Evolutionary conservation across 2,888 invertebrate genomes (phyloP), one percentile per base, ranked within the genome.

Genomic region (Tethea ocularis): DNA sequence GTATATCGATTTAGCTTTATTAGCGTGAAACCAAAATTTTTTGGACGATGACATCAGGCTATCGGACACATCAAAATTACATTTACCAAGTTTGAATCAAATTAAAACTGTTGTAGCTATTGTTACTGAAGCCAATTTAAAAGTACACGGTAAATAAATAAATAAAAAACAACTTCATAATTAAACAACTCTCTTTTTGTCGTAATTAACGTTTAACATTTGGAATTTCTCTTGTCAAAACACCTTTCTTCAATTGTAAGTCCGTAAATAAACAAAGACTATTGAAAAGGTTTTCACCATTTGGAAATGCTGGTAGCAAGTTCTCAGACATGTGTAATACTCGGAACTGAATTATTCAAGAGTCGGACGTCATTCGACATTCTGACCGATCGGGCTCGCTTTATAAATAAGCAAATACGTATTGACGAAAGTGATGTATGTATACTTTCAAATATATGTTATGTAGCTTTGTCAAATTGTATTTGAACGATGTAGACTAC

Each of bases 381-480:
- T 15, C 24, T 57, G 56, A 60, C 62, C 55, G 24, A 58, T 60
- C 60, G 58, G 58, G 33, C 33, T 51, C 41, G 51, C 59, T 61
- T 54, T 68, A 71, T 71, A 72, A 73, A 76, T 71, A 77, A 62
- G 57, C 57, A 62, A 57, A 56, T 59, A 61, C 64, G 60, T 58
- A 59, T 41, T 61, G 64, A 66, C 69, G 70, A 68, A 62, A 69
- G 65, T 59, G 57, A 1, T 54, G 17, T 46, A 46, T 46, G 46
- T 46, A 4, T 4, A 67, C 61, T 68, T 67, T 61, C 57, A 22
- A n/a, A 41, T 46, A 10, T 46, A n/a, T 46, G 20, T n/a, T 20
- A 46, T 20, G 46, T 10, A 20, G 20, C 20, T 46, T 46, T 46
- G 46, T 46, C 46, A 46, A 46, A n/a, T 46, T 20, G 46, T 46